Percentiles rank a stretch among this genome's conserved stretches.
Conservation (phyloP, 2,888 invertebrate genomes). For the Trichogramma evanescens region DNA sequence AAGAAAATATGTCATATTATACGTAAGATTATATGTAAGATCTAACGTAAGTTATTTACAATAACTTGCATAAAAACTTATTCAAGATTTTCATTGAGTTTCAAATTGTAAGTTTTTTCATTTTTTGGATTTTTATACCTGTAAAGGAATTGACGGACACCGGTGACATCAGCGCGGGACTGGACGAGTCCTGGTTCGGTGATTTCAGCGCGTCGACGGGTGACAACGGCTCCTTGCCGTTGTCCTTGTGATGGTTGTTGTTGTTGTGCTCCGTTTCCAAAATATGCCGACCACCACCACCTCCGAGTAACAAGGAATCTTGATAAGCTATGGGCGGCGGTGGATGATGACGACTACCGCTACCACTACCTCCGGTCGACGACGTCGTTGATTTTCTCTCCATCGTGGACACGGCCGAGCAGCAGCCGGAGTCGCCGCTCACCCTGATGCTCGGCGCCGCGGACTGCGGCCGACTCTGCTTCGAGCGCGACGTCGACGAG, state of each 20-base stretch:
- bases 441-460: constrained; percentile 36
- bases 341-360: constrained; percentile 13
- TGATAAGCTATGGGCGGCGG: constrained; percentile 33
- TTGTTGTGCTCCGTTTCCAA: constrained; percentile 37
- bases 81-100: too few species aligned
- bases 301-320: constrained; percentile 29
- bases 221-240: constrained; percentile 28
- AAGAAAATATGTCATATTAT: too few species aligned
- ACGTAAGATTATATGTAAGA: too few species aligned
- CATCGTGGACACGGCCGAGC: constrained; percentile 26
- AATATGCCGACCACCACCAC: constrained; percentile 20
- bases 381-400: constrained; percentile 28
- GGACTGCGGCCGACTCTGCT: constrained; percentile 35
- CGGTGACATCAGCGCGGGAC: constrained; percentile 17
- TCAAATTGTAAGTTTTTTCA: too few species aligned
- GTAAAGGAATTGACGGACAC: constrained; percentile 18
- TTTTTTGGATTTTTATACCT: too few species aligned
- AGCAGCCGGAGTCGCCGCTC: constrained; percentile 18
- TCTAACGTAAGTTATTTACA: too few species aligned
- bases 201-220: constrained; percentile 33
- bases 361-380: too few species aligned
- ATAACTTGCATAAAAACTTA: too few species aligned
- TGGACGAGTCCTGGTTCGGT: constrained; percentile 25
- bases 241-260: constrained; percentile 32
- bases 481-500: not conserved